A percentile compares a stretch with the other conserved stretches of the same genome.
These are phyloP conservation scores for Galeruca laticollis DNA, from an alignment of 2,888 invertebrate species.

Conservation along the genomic window DNA sequence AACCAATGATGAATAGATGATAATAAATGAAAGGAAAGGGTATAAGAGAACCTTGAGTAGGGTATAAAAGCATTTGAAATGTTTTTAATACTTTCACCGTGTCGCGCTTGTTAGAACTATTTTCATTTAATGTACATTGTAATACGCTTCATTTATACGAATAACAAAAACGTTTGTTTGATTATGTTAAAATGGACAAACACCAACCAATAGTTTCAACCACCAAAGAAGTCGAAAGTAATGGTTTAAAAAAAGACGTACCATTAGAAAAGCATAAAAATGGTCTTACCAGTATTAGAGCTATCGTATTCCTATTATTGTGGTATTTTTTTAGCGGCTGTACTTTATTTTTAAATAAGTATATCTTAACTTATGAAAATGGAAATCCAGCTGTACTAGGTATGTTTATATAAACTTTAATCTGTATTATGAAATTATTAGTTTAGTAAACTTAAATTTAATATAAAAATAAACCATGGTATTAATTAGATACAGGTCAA, in stretches of 20 bases:
- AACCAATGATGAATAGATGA: neutral
- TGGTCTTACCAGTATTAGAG: conserved; percentile 72
- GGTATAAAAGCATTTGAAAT: conserved; percentile 3
- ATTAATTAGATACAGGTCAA: no score
- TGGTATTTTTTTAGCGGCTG: conserved; percentile 85
- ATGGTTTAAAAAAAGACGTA: conserved; percentile 46
- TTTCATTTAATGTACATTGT: neutral
- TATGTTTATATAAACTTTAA: conserved; percentile 59
- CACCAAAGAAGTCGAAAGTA: conserved; percentile 45
- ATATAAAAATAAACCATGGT: no score
- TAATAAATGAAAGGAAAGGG: conserved; percentile 5
- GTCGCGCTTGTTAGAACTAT: neutral
- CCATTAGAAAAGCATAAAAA: conserved; percentile 45
- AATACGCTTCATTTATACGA: neutral
- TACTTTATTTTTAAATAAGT: conserved; percentile 83
- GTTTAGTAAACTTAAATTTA: no score
- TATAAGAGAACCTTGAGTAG: neutral
- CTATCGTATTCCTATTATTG: conserved; percentile 73
- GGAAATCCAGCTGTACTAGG: conserved; percentile 81
- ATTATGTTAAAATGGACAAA: conserved; percentile 47
- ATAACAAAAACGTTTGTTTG: no score
- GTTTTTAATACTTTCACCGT: neutral
- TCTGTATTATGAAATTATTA: no score
- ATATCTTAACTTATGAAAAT: conserved; percentile 78
- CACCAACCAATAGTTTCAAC: conserved; percentile 25